phyloP scores from a whole-genome alignment of 2,797 vertebrate species.

The Podargus strigoides region DNA sequence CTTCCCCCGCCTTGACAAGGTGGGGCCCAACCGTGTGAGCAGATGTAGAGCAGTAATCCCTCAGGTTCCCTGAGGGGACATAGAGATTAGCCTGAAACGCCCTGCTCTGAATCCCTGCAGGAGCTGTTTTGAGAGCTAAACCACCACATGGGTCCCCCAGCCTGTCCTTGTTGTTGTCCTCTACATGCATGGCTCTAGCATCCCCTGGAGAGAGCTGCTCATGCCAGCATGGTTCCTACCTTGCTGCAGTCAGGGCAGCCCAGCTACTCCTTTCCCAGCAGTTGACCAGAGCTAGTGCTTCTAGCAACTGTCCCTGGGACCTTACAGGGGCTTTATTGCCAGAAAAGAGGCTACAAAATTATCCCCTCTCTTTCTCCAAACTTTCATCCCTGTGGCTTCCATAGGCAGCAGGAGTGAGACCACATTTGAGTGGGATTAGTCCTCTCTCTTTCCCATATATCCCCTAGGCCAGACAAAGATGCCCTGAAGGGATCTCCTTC shows the following conservation, averaged over 20 bases:
- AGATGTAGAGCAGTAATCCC: conserved; percentile 11
- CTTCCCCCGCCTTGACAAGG: neutral
- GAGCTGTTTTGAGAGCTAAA: conserved; percentile 38
- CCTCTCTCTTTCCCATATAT: neutral
- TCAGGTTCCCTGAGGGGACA: neutral
- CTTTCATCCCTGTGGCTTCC: neutral
- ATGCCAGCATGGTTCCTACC: neutral
- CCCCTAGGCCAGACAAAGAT: neutral
- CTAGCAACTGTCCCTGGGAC: neutral
- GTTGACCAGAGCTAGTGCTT: neutral
- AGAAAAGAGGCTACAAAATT: neutral
- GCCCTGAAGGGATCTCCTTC: neutral
- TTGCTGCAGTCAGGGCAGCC: neutral
- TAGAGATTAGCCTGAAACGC: conserved; percentile 20
- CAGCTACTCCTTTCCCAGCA: neutral
- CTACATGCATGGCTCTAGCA: neutral
- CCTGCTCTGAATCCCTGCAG: conserved; percentile 25
- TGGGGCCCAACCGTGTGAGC: conserved; percentile 25
- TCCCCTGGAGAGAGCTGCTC: neutral
- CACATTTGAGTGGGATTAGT: neutral
- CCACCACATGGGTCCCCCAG: neutral
- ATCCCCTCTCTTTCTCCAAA: neutral
- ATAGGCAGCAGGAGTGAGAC: neutral
- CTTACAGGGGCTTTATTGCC: neutral
- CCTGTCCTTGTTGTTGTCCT: conserved; percentile 1